phyloP scores from a whole-genome alignment of 1,140 invertebrate genomes.

The Theocolax elegans region DNA sequence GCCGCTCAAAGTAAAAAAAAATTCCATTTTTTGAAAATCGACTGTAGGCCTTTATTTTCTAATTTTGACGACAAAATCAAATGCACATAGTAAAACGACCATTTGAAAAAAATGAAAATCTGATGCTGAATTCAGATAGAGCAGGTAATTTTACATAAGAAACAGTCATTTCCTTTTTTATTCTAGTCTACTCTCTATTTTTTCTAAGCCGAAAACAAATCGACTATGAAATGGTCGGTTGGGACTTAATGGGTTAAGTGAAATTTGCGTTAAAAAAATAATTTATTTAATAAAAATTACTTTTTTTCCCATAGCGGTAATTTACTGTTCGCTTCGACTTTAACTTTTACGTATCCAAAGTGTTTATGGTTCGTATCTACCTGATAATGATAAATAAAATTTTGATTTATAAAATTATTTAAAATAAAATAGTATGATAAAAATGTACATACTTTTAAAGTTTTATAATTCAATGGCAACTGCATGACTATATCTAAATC shows the following conservation, averaged over 20 bases:
- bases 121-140: too few relatives aligned
- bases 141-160: too few relatives aligned
- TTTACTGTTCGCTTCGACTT: slow-evolving; percentile 28
- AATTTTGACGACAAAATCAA: too few relatives aligned
- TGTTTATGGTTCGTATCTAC: slow-evolving; percentile 25
- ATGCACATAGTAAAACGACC: too few relatives aligned
- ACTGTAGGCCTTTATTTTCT: too few relatives aligned
- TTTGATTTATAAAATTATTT: background rate
- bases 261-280: too few relatives aligned
- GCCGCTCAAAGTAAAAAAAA: too few relatives aligned
- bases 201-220: too few relatives aligned
- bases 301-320: slow-evolving; percentile 40
- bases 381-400: slow-evolving; percentile 19
- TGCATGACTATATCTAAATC: slow-evolving; percentile 67
- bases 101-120: too few relatives aligned
- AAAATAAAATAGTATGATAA: background rate
- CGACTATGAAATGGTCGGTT: too few relatives aligned
- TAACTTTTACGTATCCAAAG: slow-evolving; percentile 43
- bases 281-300: background rate
- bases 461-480: slow-evolving; percentile 50
- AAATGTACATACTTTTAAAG: slow-evolving; percentile 5
- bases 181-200: background rate
- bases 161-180: background rate
- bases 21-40: too few relatives aligned
- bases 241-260: too few relatives aligned